phyloP scores from a whole-genome alignment of 2,113 vertebrate species.

The Electrona antarctica region DNA sequence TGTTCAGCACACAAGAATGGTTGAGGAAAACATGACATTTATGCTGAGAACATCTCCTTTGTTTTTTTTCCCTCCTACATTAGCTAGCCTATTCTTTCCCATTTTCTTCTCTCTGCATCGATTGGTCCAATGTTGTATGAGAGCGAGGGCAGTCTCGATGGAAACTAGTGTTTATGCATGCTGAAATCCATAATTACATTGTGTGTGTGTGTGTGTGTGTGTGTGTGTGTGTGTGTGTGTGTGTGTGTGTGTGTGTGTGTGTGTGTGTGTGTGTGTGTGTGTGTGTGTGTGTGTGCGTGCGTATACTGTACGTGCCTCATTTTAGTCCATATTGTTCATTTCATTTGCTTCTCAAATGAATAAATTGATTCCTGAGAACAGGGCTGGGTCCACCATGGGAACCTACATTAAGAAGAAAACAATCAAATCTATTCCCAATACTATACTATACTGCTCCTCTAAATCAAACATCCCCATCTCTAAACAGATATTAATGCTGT shows the following conservation, averaged over 20 bases:
- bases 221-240: conserved; percentile 10
- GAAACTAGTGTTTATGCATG: conserved; percentile 55
- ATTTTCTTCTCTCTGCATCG: conserved; percentile 41
- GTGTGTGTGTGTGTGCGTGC: conserved; percentile 10
- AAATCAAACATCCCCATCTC: conserved; percentile 66
- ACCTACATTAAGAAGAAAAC: conserved; percentile 60
- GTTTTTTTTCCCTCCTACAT: background rate
- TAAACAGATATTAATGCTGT: conserved; percentile 64
- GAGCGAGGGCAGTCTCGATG: conserved; percentile 59
- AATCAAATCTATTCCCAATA: conserved; percentile 50
- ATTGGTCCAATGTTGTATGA: conserved; percentile 47
- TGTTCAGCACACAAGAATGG: too few relatives aligned
- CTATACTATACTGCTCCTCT: conserved; percentile 15
- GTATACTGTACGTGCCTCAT: conserved; percentile 59
- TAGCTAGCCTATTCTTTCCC: conserved; percentile 26
- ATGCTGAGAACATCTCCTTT: conserved; percentile 26
- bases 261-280: background rate
- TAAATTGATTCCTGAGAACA: conserved; percentile 35
- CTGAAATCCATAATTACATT: conserved; percentile 46
- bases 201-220: conserved; percentile 10
- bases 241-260: conserved; percentile 12
- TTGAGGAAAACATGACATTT: too few relatives aligned
- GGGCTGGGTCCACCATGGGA: conserved; percentile 63
- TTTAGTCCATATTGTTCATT: conserved; percentile 40
- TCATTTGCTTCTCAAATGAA: too few relatives aligned